These are phyloP conservation scores for Solenopsis invicta DNA, from an alignment of 1,140 invertebrate genomes.

Conservation along the genomic window DNA sequence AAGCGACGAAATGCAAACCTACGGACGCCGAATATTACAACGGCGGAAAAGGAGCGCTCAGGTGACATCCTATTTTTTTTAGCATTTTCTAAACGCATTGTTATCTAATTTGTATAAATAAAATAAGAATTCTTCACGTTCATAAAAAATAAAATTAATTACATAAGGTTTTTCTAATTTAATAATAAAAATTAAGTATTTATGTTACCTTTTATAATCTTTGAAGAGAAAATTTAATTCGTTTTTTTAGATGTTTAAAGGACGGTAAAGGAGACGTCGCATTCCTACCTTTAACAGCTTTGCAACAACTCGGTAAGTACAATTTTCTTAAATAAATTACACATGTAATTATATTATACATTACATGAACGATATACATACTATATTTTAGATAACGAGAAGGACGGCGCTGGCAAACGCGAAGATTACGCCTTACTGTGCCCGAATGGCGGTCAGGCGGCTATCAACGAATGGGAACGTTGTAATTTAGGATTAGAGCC, in stretches of 20 bases:
- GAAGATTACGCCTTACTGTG: constrained; percentile 91
- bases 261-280: constrained; percentile 89
- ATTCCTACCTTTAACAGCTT: constrained; percentile 85
- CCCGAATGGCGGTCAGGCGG: constrained; percentile 87
- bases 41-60: constrained; percentile 88
- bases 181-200: background rate
- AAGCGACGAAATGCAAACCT: constrained; percentile 83
- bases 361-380: no score
- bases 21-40: constrained; percentile 83
- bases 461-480: constrained; percentile 87
- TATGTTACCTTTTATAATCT: background rate
- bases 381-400: constrained; percentile 50
- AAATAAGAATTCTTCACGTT: background rate
- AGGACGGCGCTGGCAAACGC: constrained; percentile 78
- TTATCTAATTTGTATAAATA: background rate
- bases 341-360: background rate
- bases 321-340: constrained; percentile 7
- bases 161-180: background rate
- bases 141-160: constrained; percentile 10
- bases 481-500: constrained; percentile 90
- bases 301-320: constrained; percentile 72
- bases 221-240: background rate
- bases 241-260: constrained; percentile 88
- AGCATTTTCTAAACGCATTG: background rate
- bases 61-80: constrained; percentile 81